Base-by-base conservation (phyloP, 1,140 invertebrate genomes). In the Lamellibrachia luymesi region DNA sequence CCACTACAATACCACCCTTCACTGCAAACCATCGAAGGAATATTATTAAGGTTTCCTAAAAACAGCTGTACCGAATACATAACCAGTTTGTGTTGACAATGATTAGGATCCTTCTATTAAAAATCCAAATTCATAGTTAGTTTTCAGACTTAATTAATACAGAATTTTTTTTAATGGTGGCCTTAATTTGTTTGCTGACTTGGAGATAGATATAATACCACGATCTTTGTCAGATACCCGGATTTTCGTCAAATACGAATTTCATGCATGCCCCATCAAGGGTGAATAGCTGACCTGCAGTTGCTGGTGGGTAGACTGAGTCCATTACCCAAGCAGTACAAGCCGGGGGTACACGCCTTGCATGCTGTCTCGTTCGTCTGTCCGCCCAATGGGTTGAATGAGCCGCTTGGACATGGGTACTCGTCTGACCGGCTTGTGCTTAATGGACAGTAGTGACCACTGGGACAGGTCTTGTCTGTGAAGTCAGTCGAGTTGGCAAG, bases 361-460 rank as follows among this genome's bases (percentile, higher is more conserved):
- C 95, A 96, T 4, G 95, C 94, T 7, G 94, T 94, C 0, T 64
- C 51, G 92, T 95, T 95, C 90, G 92, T 95, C 92, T 95, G 94
- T 6, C 92, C 89, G 5, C 89, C 94, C 5, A 93, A 94, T 10
- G 95, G 95, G 93, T 96, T 96, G 93, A 95, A 96, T 50, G 94
- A 95, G 22, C 95, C 95, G 51, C 94, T 95, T 17, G 94, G 94
- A 93, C 95, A 96, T 22, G 95, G 95, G 91, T 94, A 94, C 93
- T 95, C 94, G 90, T 95, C 94, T 4, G 94, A 94, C 51, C 94
- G 91, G 38, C 94, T 95, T 4, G 96, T 95, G 51, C 94, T 94
- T 0, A 91, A 92, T 13, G 95, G 95, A 93, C 96, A 96, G 94
- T 96, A 96, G 92, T 95, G 93, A 51, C 96, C 96, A 13, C 91